A percentile compares a stretch with the other conserved stretches of the same genome.
Evolutionary conservation across 2,113 vertebrate genomes (phyloP).

Genomic region (Limanda limanda): DNA sequence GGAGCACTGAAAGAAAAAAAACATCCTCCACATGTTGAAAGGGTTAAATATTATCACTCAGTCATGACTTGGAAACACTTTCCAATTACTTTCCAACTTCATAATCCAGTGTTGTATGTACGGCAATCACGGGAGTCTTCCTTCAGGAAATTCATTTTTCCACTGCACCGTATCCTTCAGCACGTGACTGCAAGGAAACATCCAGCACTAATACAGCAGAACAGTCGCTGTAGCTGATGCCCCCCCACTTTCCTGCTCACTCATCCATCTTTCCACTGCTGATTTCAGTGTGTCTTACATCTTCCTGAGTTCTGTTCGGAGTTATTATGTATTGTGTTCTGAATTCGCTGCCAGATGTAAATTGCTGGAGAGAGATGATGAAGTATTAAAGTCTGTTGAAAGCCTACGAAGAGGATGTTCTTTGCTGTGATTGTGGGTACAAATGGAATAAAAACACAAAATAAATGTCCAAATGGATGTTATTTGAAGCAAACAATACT

Average conservation of each 20-base stretch:
- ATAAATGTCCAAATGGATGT: background rate
- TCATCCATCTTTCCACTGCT: slow-evolving; percentile 43
- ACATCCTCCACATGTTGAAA: background rate
- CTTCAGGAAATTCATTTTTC: slow-evolving; percentile 29
- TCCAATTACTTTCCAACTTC: slow-evolving; percentile 1
- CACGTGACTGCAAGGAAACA: slow-evolving; percentile 5
- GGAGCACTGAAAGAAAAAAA: too few relatives aligned
- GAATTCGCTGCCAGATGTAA: slow-evolving; percentile 46
- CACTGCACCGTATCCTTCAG: slow-evolving; percentile 1
- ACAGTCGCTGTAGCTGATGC: slow-evolving; percentile 15
- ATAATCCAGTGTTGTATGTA: background rate
- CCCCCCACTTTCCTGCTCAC: slow-evolving; percentile 15
- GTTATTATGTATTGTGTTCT: slow-evolving; percentile 51
- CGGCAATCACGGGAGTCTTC: background rate
- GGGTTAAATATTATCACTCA: slow-evolving; percentile 29
- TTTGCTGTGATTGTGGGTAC: slow-evolving; percentile 41
- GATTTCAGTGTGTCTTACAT: slow-evolving; percentile 43
- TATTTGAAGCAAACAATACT: slow-evolving; percentile 18
- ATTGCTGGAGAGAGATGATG: slow-evolving; percentile 36
- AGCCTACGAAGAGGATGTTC: slow-evolving; percentile 37
- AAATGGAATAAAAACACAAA: slow-evolving; percentile 25
- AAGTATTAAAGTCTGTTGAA: slow-evolving; percentile 41
- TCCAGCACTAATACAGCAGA: slow-evolving; percentile 5
- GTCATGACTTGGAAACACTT: background rate
- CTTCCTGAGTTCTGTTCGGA: slow-evolving; percentile 30